These are phyloP conservation scores for Anguilla obscura DNA, from an alignment of 2,797 vertebrate genomes.

Conservation along the genomic window DNA sequence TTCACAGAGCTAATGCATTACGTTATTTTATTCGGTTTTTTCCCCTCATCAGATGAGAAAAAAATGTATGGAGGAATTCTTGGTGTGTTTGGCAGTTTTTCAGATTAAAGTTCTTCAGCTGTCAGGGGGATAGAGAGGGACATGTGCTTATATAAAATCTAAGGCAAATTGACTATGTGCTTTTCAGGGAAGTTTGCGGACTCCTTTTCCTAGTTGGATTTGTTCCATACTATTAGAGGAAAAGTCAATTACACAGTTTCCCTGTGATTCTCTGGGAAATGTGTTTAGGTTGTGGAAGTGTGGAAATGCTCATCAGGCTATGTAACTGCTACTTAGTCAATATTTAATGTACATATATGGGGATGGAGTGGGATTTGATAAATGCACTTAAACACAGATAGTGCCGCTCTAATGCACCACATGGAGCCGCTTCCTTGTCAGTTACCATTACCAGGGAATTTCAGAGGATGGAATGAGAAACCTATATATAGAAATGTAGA, in stretches of 20 bases:
- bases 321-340: conserved; percentile 40
- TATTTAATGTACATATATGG: conserved; percentile 41
- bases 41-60: conserved; percentile 11
- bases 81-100: conserved; percentile 76
- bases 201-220: conserved; percentile 81
- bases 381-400: conserved; percentile 39
- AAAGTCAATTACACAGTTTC: conserved; percentile 83
- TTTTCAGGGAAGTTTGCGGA: conserved; percentile 85
- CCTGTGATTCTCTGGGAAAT: conserved; percentile 62
- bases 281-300: conserved; percentile 59
- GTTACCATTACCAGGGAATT: conserved; percentile 13
- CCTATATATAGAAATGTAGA: conserved; percentile 4
- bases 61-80: conserved; percentile 9
- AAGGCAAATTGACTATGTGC: conserved; percentile 74
- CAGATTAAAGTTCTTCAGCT: conserved; percentile 81
- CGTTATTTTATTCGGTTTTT: conserved; percentile 16
- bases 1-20: conserved; percentile 19
- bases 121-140: conserved; percentile 81
- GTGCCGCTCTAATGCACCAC: neutral
- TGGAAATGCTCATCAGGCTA: conserved; percentile 72
- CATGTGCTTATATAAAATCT: conserved; percentile 81
- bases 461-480: conserved; percentile 30
- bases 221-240: conserved; percentile 85
- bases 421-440: conserved; percentile 9
- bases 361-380: conserved; percentile 35